Percentiles rank a stretch among this genome's conserved stretches.
Conservation (phyloP, 2,113 vertebrate genomes). For the Pheucticus melanocephalus region DNA sequence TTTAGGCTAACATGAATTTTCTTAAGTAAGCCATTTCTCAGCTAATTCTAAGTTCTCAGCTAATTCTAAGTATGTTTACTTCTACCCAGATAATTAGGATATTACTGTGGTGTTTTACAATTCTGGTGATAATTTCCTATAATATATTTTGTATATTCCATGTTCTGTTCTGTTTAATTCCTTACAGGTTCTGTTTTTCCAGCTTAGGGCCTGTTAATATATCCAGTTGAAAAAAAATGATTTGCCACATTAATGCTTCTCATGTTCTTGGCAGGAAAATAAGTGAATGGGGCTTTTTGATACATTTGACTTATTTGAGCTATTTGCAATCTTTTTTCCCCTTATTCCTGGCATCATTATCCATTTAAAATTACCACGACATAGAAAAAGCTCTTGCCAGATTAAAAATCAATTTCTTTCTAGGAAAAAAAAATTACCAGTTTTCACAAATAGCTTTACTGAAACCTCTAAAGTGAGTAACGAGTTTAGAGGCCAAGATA, state of each 20-base stretch:
- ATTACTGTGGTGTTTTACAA: neutral
- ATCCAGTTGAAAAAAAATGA: fast-evolving
- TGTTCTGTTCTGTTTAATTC: neutral
- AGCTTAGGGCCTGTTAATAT: neutral
- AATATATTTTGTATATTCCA: neutral
- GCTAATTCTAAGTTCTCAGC: too few species aligned
- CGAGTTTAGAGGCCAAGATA: neutral
- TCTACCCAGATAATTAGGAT: neutral
- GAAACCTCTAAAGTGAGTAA: neutral
- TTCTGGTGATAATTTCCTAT: neutral
- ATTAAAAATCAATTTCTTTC: neutral
- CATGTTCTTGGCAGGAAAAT: neutral
- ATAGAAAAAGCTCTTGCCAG: neutral
- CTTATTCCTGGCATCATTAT: neutral
- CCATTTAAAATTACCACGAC: neutral
- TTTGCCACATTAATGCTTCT: neutral
- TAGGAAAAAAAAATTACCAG: neutral
- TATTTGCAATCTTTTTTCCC: neutral
- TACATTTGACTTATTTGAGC: neutral
- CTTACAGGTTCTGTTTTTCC: neutral
- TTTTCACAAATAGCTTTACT: neutral
- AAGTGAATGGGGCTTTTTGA: neutral
- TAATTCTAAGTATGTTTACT: neutral
- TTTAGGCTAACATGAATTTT: neutral
- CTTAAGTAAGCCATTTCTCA: neutral